These are phyloP conservation scores for Cyclophora albipunctata DNA, from an alignment of 2,888 invertebrate species.

Conservation along the genomic window DNA sequence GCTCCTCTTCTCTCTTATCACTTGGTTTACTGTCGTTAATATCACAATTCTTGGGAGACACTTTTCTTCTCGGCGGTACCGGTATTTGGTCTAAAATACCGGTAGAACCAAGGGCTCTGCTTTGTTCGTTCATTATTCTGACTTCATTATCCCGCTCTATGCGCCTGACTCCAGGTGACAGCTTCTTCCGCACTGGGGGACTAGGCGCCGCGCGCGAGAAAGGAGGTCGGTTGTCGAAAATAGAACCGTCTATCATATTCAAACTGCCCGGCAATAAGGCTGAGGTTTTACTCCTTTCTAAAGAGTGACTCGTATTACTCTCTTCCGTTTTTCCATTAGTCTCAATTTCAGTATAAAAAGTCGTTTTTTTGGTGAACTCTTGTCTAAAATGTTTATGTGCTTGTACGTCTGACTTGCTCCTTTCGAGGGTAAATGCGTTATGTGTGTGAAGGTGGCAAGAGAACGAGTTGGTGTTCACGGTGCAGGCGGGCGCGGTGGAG, in stretches of 20 bases:
- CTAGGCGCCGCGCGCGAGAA: slow-evolving; percentile 64
- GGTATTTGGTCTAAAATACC: slow-evolving; percentile 55
- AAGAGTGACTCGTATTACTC: slow-evolving; percentile 29
- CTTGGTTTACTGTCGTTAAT: slow-evolving; percentile 23
- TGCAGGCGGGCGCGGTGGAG: slow-evolving; percentile 59
- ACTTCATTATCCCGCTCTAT: slow-evolving; percentile 35
- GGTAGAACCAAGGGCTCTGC: slow-evolving; percentile 40
- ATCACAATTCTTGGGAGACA: slow-evolving; percentile 47
- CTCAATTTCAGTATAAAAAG: slow-evolving; percentile 48
- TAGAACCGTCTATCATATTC: slow-evolving; percentile 44
- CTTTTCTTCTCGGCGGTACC: slow-evolving; percentile 56
- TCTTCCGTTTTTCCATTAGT: slow-evolving; percentile 14
- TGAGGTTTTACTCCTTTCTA: slow-evolving; percentile 65
- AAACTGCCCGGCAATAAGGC: slow-evolving; percentile 39
- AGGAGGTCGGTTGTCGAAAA: slow-evolving; percentile 58
- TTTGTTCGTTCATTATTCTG: slow-evolving; percentile 40
- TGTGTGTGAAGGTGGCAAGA: slow-evolving; percentile 66
- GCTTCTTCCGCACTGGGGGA: slow-evolving; percentile 58
- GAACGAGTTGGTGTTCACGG: slow-evolving; percentile 57
- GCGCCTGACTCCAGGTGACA: slow-evolving; percentile 43
- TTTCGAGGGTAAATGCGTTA: slow-evolving; percentile 56
- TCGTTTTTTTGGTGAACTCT: slow-evolving; percentile 44
- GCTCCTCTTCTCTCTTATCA: slow-evolving; percentile 24
- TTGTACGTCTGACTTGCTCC: slow-evolving; percentile 65
- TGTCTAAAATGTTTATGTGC: slow-evolving; percentile 43